Conservation (phyloP, 2,797 vertebrate species). For the Heterohyrax brucei region DNA sequence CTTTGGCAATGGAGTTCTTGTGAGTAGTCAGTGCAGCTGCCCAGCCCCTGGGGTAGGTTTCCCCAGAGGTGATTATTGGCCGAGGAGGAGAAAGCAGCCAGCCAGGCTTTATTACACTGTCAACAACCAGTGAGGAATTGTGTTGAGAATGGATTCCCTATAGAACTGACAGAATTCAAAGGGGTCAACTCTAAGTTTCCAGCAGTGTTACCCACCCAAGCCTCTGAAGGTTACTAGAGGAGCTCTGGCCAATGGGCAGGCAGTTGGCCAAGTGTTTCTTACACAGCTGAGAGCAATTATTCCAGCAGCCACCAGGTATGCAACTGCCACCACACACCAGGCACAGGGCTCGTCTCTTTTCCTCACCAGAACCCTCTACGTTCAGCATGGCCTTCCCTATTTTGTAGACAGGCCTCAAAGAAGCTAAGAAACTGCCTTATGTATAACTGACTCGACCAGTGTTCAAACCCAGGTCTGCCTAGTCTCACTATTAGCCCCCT, state of each 20-base stretch:
- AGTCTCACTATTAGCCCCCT: background rate
- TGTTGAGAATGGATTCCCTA: slow-evolving; percentile 27
- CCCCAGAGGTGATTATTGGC: slow-evolving; percentile 62
- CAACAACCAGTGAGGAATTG: background rate
- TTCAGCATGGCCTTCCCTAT: background rate
- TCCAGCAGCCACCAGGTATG: background rate
- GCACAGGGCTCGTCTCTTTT: background rate
- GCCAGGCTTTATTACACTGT: slow-evolving; percentile 55
- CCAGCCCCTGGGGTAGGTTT: background rate
- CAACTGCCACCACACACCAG: fast-evolving
- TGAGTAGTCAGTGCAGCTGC: background rate
- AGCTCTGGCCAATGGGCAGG: background rate
- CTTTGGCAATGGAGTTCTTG: background rate
- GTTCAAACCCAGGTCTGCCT: background rate
- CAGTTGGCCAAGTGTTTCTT: slow-evolving; percentile 22
- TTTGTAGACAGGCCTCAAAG: background rate
- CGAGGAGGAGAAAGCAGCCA: slow-evolving; percentile 40
- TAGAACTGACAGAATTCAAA: background rate
- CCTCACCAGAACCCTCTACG: background rate
- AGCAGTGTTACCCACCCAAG: background rate
- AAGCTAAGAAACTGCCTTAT: background rate
- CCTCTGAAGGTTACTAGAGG: background rate
- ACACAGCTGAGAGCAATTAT: background rate
- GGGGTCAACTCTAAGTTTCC: slow-evolving; percentile 51
- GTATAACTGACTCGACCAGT: background rate